Evolutionary conservation across 2,888 invertebrate genomes (phyloP).

Genomic region (Archaeoteleia sp.): DNA sequence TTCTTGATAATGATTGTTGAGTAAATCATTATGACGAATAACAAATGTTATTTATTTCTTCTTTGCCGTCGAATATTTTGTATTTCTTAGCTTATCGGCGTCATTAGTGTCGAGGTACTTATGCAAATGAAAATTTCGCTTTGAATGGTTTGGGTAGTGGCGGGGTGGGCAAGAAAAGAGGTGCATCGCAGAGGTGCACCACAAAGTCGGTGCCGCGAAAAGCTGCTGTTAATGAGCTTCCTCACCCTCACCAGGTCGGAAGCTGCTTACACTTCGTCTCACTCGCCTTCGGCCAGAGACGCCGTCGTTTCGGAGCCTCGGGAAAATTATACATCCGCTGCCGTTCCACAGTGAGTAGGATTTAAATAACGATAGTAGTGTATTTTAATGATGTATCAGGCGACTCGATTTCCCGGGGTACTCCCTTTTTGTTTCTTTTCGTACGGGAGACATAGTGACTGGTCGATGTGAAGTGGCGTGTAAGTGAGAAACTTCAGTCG

Average conservation of each 20-base stretch:
- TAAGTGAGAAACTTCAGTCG: too few relatives aligned
- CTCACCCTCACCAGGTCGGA: slow-evolving; percentile 70
- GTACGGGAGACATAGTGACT: too few relatives aligned
- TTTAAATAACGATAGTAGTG: slow-evolving; percentile 67
- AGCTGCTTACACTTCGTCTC: slow-evolving; percentile 70
- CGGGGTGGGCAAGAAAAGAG: slow-evolving; percentile 33
- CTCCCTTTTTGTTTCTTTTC: slow-evolving; percentile 5
- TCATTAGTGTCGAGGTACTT: slow-evolving; percentile 64
- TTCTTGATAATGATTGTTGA: slow-evolving; percentile 14
- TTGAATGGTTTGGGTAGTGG: slow-evolving; percentile 15
- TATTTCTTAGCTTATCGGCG: slow-evolving; percentile 49
- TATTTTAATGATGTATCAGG: slow-evolving; percentile 65
- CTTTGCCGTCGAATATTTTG: slow-evolving; percentile 2
- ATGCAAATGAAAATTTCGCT: slow-evolving; percentile 67
- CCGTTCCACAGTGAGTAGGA: slow-evolving; percentile 57
- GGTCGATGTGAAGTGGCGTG: too few relatives aligned
- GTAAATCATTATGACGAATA: slow-evolving; percentile 19
- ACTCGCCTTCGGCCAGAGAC: slow-evolving; percentile 59
- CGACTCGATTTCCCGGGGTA: slow-evolving; percentile 59
- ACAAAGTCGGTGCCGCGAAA: slow-evolving; percentile 64
- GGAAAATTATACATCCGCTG: slow-evolving; percentile 73
- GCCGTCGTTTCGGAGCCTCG: slow-evolving; percentile 70
- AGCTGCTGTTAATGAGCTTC: slow-evolving; percentile 74
- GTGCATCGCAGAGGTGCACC: slow-evolving; percentile 32
- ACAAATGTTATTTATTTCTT: too few relatives aligned